Conservation (phyloP, 30 jellyfish, hydroid and myxozoan species). For the Pelagia noctiluca region DNA sequence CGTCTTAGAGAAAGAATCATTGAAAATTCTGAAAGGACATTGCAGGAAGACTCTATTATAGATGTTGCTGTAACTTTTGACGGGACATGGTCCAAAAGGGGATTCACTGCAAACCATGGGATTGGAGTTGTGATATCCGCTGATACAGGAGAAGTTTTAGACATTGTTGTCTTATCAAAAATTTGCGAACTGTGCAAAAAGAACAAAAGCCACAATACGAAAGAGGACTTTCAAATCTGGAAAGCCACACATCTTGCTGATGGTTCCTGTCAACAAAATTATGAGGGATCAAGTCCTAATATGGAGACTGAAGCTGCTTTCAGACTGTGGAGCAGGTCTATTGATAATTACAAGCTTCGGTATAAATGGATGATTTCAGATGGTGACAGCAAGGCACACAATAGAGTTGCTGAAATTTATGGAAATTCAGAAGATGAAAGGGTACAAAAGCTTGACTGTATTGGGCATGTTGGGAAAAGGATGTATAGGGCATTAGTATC, state of each 20-base stretch:
- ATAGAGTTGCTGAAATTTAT: background rate
- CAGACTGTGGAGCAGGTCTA: constrained; percentile 26
- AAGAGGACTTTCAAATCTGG: constrained; percentile 3
- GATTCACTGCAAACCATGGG: too few relatives aligned
- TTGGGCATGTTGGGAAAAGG: constrained; percentile 36
- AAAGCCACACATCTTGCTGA: background rate
- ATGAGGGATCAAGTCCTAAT: too few relatives aligned
- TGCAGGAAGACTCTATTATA: too few relatives aligned
- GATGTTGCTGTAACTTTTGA: too few relatives aligned
- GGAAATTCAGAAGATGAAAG: constrained; percentile 16
- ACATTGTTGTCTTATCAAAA: constrained; percentile 6
- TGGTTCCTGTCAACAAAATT: constrained; percentile 30
- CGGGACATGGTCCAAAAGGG: too few relatives aligned
- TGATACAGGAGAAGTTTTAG: constrained; percentile 45
- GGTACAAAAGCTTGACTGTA: constrained; percentile 37
- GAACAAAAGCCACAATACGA: background rate
- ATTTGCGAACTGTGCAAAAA: constrained; percentile 17
- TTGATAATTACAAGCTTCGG: background rate
- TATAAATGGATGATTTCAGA: too few relatives aligned
- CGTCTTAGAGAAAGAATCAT: too few relatives aligned
- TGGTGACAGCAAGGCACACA: constrained; percentile 41
- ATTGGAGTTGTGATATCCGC: background rate
- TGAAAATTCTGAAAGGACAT: too few relatives aligned
- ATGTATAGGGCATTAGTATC: constrained; percentile 17
- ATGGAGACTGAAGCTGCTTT: too few relatives aligned